These are phyloP conservation scores for Sarcophaga bullata DNA, from an alignment of 1,140 invertebrate species.

Conservation along the genomic window DNA sequence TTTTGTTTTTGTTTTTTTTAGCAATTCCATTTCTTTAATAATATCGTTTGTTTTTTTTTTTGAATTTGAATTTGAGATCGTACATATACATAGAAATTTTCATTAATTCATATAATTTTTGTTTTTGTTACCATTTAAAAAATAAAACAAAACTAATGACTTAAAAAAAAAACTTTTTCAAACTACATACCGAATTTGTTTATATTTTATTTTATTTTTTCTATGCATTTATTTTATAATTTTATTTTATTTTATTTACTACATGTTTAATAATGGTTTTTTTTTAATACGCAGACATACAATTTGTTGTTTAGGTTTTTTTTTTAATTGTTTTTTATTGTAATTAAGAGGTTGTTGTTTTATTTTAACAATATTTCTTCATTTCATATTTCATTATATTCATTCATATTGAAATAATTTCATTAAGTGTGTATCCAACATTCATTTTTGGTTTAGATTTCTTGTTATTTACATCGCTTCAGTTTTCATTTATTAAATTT, in stretches of 20 bases:
- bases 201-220: neutral
- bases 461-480: neutral
- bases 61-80: neutral
- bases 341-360: no score
- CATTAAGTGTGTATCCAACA: neutral
- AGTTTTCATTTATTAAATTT: neutral
- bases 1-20: no score
- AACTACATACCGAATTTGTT: no score
- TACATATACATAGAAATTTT: conserved; percentile 1
- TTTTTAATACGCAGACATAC: neutral
- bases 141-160: conserved; percentile 19
- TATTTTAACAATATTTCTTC: no score
- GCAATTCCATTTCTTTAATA: neutral
- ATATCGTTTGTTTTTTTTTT: conserved; percentile 9
- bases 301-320: neutral
- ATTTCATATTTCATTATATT: neutral
- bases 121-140: neutral
- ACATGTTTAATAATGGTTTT: neutral
- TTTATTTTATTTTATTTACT: neutral
- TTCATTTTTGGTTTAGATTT: conserved; percentile 1
- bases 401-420: conserved; percentile 2
- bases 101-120: no score
- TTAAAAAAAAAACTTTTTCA: neutral
- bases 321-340: neutral
- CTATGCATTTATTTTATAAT: neutral